Evolutionary conservation across 2,113 vertebrate species (phyloP), one percentile per base, ranked within the genome.

Genomic region (Pollimyrus isidori): DNA sequence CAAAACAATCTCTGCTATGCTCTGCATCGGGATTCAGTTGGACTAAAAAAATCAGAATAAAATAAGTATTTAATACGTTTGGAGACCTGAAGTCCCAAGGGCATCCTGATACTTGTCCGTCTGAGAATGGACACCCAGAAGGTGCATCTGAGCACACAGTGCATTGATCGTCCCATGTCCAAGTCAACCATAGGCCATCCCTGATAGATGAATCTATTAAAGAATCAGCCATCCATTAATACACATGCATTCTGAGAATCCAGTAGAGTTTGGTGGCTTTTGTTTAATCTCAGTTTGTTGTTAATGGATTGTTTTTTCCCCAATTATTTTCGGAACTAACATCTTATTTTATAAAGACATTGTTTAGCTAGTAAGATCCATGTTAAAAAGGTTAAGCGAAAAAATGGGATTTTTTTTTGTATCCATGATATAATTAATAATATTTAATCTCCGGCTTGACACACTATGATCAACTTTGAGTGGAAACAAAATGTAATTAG

Each of bases 401-500:
- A n/a, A 19, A 3, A 9, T 10, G 23, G 53, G 42, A 58, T n/a
- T 65, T 21, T 69, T 45, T 26, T 45, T 69, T 69, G 39, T 17
- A 48, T 65, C 58, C 5, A 1, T 45, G 26, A 88, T 45, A 13
- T 62, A 65, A 65, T 88, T 69, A 88, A 88, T 88, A 69, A n/a
- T 15, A 30, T 88, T 88, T 88, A 48, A 46, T 88, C 45, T 49
- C 58, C 15, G 35, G 35, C 26, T 65, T 19, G 87, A 26, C 23
- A 49, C 46, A 7, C 1, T 65, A 76, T 65, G 62, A 62, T 88
- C 58, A 88, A 73, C 62, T 30, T 50, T 1, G 39, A 65, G 62
- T 46, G 45, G 58, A 62, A 30, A 10, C 42, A n/a, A 76, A 88
- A 62, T 76, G 87, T 76, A 88, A 88, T 88, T 76, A 73, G 13